Evolutionary conservation across 2,888 invertebrate genomes (phyloP).

Genomic region (Himalopsyche anomala): DNA sequence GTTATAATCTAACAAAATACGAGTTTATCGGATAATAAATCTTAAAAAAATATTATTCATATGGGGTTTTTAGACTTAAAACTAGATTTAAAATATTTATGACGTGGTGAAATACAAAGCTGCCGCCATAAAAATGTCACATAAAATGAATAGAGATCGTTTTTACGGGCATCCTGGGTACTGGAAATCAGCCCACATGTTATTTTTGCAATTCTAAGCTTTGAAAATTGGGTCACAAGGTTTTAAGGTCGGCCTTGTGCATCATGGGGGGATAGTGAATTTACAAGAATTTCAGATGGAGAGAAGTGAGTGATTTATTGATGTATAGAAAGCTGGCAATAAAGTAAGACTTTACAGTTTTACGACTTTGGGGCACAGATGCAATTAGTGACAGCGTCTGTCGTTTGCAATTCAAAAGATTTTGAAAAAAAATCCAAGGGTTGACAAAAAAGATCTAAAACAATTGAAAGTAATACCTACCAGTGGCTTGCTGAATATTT

Average conservation of each 20-base stretch:
- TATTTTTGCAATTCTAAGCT: constrained; percentile 17
- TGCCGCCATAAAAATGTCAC: constrained; percentile 35
- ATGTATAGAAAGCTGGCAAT: constrained; percentile 40
- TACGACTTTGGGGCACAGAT: constrained; percentile 52
- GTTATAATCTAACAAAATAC: no score
- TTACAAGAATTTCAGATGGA: constrained; percentile 56
- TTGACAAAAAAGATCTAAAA: constrained; percentile 15
- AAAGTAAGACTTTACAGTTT: constrained; percentile 53
- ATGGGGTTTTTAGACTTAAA: not conserved
- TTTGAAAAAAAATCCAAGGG: not conserved
- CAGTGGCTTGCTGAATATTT: not conserved
- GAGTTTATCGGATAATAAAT: not conserved
- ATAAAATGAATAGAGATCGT: constrained; percentile 39
- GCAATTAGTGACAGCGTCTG: constrained; percentile 55
- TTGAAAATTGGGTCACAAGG: constrained; percentile 55
- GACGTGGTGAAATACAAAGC: constrained; percentile 26
- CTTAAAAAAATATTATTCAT: not conserved
- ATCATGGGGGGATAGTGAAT: constrained; percentile 50
- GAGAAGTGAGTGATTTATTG: constrained; percentile 56
- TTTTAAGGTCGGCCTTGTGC: constrained; percentile 51
- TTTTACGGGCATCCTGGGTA: constrained; percentile 23
- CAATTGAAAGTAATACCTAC: not conserved
- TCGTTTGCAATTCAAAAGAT: constrained; percentile 45
- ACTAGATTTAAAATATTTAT: constrained; percentile 26
- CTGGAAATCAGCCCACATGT: not conserved